A percentile compares a stretch with the other conserved stretches of the same genome.
phyloP scores from a whole-genome alignment of 2,113 vertebrate genomes.

The Phoxinus phoxinus region DNA sequence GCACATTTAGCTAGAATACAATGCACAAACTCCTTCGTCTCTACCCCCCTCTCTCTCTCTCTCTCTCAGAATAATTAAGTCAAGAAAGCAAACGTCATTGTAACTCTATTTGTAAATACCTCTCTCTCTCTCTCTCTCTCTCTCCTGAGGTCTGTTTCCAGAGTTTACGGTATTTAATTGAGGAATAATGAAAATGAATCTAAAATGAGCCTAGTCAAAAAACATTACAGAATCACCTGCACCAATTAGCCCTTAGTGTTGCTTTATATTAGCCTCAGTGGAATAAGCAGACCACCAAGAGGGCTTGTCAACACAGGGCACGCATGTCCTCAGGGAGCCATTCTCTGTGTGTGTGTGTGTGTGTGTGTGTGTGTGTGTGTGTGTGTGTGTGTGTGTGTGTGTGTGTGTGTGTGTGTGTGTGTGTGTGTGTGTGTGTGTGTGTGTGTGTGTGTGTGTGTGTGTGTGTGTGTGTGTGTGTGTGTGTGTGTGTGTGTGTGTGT shows the following conservation, averaged over 20 bases:
- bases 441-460: neutral
- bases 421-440: neutral
- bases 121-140: neutral
- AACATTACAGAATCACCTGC: conserved; percentile 41
- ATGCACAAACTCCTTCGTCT: neutral
- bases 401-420: neutral
- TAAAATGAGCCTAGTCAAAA: neutral
- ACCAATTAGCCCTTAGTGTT: conserved; percentile 38
- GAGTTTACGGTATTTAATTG: conserved; percentile 33
- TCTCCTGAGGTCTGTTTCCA: neutral
- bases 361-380: neutral
- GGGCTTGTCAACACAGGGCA: conserved; percentile 40
- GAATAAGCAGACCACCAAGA: conserved; percentile 18
- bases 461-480: neutral
- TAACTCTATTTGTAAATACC: conserved; percentile 22
- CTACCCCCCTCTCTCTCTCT: conserved; percentile 16
- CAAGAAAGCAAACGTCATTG: neutral
- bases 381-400: neutral
- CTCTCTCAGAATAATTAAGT: conserved; percentile 11
- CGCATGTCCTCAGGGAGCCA: neutral
- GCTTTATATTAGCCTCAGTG: conserved; percentile 39
- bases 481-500: neutral
- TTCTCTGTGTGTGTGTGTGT: neutral
- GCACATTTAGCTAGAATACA: conserved; percentile 27
- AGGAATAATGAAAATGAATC: conserved; percentile 14